Evolutionary conservation across 1,140 invertebrate species (phyloP).

Genomic region (Zaprionus capensis): DNA sequence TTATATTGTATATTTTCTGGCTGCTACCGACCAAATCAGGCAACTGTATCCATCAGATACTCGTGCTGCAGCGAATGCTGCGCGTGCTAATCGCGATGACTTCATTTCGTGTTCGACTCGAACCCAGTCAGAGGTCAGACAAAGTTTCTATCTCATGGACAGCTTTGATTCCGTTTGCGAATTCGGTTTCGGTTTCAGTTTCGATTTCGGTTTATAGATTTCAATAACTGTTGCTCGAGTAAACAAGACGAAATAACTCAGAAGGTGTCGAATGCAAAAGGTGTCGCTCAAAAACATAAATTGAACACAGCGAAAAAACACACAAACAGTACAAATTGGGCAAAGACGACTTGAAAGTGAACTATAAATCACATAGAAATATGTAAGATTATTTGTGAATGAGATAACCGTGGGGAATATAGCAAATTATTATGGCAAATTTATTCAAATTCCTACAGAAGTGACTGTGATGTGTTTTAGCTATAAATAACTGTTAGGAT

Average conservation of each 20-base stretch:
- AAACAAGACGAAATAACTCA: slow-evolving; percentile 3
- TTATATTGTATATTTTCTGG: slow-evolving; percentile 39
- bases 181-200: slow-evolving; percentile 11
- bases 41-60: slow-evolving; percentile 54
- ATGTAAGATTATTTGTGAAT: not conserved
- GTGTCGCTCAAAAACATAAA: slow-evolving; percentile 13
- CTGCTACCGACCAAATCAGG: slow-evolving; percentile 37
- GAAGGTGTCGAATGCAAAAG: slow-evolving; percentile 3
- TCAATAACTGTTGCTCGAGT: not conserved
- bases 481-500: not conserved
- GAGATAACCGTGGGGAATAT: not conserved
- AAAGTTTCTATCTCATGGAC: slow-evolving; percentile 49
- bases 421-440: not conserved
- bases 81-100: slow-evolving; percentile 71
- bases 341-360: slow-evolving; percentile 27
- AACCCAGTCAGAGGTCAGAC: slow-evolving; percentile 57
- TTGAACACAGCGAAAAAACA: not conserved
- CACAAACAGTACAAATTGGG: not conserved
- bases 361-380: slow-evolving; percentile 3
- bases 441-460: not conserved
- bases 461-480: not conserved
- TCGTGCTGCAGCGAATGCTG: slow-evolving; percentile 27
- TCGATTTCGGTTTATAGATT: slow-evolving; percentile 20
- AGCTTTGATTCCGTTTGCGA: slow-evolving; percentile 43
- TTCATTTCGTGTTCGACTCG: slow-evolving; percentile 62